phyloP scores from a whole-genome alignment of 2,888 invertebrate species.

The Pachymerium ferrugineum region DNA sequence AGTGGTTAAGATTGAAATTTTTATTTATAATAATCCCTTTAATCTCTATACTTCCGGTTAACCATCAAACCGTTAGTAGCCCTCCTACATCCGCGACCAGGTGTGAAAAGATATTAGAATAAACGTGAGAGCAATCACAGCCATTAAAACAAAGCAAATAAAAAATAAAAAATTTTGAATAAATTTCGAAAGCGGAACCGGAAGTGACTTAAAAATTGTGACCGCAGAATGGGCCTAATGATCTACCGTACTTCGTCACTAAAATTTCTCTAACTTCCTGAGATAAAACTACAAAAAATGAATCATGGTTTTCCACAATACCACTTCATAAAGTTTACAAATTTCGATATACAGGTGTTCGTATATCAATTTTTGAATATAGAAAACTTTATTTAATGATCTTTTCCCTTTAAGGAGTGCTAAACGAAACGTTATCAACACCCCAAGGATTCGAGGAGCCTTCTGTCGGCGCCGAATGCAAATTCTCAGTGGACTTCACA shows the following conservation, averaged over 20 bases:
- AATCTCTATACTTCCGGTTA: no score
- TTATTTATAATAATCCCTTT: no score
- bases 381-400: neutral
- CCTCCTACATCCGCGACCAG: no score
- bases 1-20: neutral
- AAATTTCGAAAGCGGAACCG: neutral
- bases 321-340: neutral
- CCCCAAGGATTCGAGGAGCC: neutral
- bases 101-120: no score
- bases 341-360: neutral
- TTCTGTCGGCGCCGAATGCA: neutral
- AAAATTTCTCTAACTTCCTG: neutral
- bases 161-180: neutral
- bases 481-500: constrained; percentile 29
- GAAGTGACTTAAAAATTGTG: neutral
- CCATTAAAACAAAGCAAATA: neutral
- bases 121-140: constrained; percentile 6
- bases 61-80: no score
- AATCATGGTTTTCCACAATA: neutral
- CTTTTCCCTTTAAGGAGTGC: neutral
- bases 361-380: neutral
- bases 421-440: constrained; percentile 30
- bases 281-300: constrained; percentile 10
- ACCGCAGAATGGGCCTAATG: constrained; percentile 4
- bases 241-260: neutral